Evolutionary conservation across 2,888 invertebrate genomes (phyloP), one percentile per base, ranked within the genome.

Genomic region (Barypeithes pellucidus): DNA sequence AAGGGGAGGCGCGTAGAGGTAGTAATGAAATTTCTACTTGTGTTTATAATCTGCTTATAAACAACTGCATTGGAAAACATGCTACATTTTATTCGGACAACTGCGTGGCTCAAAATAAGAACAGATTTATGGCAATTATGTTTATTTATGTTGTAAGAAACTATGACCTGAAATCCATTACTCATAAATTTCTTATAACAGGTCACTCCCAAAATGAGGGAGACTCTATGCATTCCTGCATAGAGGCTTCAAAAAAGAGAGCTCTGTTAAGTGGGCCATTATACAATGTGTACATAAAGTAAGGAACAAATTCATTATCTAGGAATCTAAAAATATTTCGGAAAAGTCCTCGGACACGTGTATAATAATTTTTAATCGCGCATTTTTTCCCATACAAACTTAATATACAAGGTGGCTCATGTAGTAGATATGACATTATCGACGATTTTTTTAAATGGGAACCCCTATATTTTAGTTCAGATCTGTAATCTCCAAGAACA

Each of bases 111-210:
- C 39, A 39, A n/a, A 39, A 39, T n/a, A 39, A 39, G 12, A 39
- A 39, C 39, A 39, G 39, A 39, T 39, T 39, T 39, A 39, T 39
- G 39, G 39, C 39, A 39, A 39, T 39, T 39, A 39, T 39, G 39
- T 39, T 39, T 39, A 39, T n/a, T 39, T 39, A 39, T n/a, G 39
- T 39, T 39, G 11, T 39, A 39, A 39, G 39, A 11, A 39, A 39
- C 39, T 39, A 39, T 39, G 39, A 39, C 39, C 12, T 39, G 39
- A 39, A 39, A 39, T 39, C 39, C 11, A 39, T 39, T 39, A 39
- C 39, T 39, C 39, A 39, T 39, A 39, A 39, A 39, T 39, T 39
- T 39, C 39, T 39, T 39, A 39, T 39, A 39, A n/a, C 39, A n/a
- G 39, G 39, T 39, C 39, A 39, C 12, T 39, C 39, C 39, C 39